Evolutionary conservation across 2,113 vertebrate genomes (phyloP).

Genomic region (Sinocyclocheilus anophthalmus): DNA sequence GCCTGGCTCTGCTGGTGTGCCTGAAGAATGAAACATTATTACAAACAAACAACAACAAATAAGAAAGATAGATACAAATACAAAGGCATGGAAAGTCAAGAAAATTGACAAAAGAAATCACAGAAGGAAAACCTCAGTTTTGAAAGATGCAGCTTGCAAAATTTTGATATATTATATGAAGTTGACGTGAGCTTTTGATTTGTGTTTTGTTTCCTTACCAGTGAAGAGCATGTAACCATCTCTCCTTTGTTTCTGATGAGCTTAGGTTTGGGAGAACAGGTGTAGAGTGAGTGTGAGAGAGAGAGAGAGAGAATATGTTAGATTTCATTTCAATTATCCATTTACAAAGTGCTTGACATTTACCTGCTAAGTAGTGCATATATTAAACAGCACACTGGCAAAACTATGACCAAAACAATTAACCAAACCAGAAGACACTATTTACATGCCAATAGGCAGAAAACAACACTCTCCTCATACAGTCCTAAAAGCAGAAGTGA

Average conservation of each 20-base stretch:
- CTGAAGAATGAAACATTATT: conserved; percentile 15
- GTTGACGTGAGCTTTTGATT: neutral
- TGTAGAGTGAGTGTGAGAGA: neutral
- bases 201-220: conserved; percentile 64
- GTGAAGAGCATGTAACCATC: conserved; percentile 73
- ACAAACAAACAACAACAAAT: neutral
- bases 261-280: conserved; percentile 52
- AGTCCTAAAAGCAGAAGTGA: too few relatives aligned
- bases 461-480: too few relatives aligned
- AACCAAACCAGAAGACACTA: too few relatives aligned
- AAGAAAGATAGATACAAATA: neutral
- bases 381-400: too few relatives aligned
- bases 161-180: neutral
- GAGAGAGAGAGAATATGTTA: neutral
- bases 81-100: neutral
- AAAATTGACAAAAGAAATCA: neutral
- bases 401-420: too few relatives aligned
- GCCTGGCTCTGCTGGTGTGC: conserved; percentile 42
- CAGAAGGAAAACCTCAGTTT: neutral
- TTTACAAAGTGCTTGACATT: neutral
- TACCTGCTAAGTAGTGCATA: neutral
- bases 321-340: neutral
- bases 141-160: too few relatives aligned
- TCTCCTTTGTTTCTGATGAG: conserved; percentile 75
- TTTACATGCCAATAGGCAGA: too few relatives aligned